These are phyloP conservation scores for Drosophila aff. DNA, from an alignment of 1,140 invertebrate genomes.

Conservation along the genomic window DNA sequence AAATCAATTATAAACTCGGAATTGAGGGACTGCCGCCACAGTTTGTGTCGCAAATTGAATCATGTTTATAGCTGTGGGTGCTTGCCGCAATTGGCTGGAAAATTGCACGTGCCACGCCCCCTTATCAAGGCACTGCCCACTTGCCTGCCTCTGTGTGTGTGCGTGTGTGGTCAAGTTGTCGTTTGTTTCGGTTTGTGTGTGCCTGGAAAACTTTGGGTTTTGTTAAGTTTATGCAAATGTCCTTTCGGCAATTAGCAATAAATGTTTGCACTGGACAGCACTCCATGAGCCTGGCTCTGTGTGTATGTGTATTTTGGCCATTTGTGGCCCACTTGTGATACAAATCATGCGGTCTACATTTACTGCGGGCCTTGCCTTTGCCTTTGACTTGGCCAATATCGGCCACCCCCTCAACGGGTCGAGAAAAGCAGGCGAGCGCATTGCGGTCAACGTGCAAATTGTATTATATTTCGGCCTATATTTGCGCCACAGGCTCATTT, in stretches of 20 bases:
- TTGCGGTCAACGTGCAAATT: conserved; percentile 76
- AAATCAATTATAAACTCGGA: conserved; percentile 70
- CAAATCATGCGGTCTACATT: conserved; percentile 78
- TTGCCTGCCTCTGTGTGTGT: neutral
- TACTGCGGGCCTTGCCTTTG: conserved; percentile 70
- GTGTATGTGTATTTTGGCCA: conserved; percentile 42
- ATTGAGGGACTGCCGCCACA: conserved; percentile 40
- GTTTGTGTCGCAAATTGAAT: conserved; percentile 61
- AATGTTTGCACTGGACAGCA: conserved; percentile 68
- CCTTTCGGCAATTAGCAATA: conserved; percentile 81
- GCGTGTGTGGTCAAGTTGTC: conserved; percentile 59
- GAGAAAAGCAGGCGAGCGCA: conserved; percentile 33
- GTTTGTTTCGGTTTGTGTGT: conserved; percentile 48
- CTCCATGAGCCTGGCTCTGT: conserved; percentile 13
- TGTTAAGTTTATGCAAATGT: conserved; percentile 83
- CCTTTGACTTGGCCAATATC: conserved; percentile 57
- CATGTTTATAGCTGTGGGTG: conserved; percentile 46
- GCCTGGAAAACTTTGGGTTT: conserved; percentile 74
- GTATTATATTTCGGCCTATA: conserved; percentile 61
- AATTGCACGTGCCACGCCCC: conserved; percentile 47
- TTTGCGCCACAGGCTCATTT: conserved; percentile 48
- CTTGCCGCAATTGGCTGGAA: conserved; percentile 23
- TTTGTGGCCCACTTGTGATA: conserved; percentile 80
- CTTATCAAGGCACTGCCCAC: conserved; percentile 8
- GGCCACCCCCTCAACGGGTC: conserved; percentile 8